Conservation (phyloP, 2,113 vertebrate genomes). For the Poeciliopsis occidentalis region DNA sequence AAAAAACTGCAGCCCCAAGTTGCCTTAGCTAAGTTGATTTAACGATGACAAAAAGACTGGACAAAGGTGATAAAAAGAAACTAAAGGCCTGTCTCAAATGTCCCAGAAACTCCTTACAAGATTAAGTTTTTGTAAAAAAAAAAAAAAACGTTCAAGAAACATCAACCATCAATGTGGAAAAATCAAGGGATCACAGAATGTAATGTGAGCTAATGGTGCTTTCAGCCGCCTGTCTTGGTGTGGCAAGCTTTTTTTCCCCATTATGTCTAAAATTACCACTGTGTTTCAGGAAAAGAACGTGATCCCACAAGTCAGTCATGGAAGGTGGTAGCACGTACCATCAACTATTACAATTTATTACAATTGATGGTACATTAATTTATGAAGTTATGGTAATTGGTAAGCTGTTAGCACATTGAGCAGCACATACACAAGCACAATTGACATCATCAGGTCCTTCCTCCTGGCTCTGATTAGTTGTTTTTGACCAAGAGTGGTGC, state of each 20-base stretch:
- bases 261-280: background rate
- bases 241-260: slow-evolving; percentile 24
- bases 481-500: no score
- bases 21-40: background rate
- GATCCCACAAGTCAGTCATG: background rate
- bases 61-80: no score
- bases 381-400: no score
- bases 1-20: background rate
- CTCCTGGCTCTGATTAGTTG: no score
- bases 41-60: background rate
- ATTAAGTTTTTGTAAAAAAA: no score
- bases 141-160: slow-evolving; percentile 57
- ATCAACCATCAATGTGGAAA: slow-evolving; percentile 66
- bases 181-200: slow-evolving; percentile 72
- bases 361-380: no score
- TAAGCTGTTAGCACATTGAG: no score
- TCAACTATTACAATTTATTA: no score
- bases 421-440: no score
- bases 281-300: background rate
- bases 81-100: background rate
- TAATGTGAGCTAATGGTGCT: slow-evolving; percentile 72
- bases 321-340: no score
- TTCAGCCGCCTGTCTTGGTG: slow-evolving; percentile 70
- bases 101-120: background rate
- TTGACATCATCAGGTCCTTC: no score